phyloP scores from a whole-genome alignment of 2,888 invertebrate species.

The Cephus spinipes region DNA sequence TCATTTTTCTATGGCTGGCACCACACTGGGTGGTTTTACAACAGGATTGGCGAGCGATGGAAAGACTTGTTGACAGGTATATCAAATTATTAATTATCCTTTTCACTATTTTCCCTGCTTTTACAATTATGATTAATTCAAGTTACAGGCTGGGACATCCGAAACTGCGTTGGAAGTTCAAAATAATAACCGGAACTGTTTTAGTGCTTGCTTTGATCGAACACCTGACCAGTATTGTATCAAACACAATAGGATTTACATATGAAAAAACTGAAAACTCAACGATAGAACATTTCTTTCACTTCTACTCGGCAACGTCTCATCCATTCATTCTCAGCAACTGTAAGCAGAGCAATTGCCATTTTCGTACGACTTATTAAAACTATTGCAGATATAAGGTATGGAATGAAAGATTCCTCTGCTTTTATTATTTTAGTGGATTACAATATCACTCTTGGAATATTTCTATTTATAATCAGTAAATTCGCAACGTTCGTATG shows the following conservation, averaged over 20 bases:
- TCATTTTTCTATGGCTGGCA: conserved; percentile 57
- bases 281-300: conserved; percentile 46
- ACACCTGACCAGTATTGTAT: conserved; percentile 56
- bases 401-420: background rate
- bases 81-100: conserved; percentile 15
- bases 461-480: conserved; percentile 67
- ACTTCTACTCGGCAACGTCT: conserved; percentile 48
- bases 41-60: conserved; percentile 58
- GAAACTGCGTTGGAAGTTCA: conserved; percentile 53
- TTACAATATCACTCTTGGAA: conserved; percentile 52
- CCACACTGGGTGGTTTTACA: conserved; percentile 57
- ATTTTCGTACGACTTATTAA: background rate
- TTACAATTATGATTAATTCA: background rate
- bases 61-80: conserved; percentile 55
- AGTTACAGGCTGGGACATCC: conserved; percentile 38
- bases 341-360: conserved; percentile 38
- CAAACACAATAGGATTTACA: conserved; percentile 37
- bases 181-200: conserved; percentile 41
- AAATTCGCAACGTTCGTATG: conserved; percentile 76
- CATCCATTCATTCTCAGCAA: conserved; percentile 55
- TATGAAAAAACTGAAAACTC: conserved; percentile 29
- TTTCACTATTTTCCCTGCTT: background rate
- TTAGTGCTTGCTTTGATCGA: conserved; percentile 52
- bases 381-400: background rate
- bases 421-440: conserved; percentile 39